These are phyloP conservation scores for Mus spretus DNA, from an alignment of 2,797 vertebrate species.

Conservation along the genomic window DNA sequence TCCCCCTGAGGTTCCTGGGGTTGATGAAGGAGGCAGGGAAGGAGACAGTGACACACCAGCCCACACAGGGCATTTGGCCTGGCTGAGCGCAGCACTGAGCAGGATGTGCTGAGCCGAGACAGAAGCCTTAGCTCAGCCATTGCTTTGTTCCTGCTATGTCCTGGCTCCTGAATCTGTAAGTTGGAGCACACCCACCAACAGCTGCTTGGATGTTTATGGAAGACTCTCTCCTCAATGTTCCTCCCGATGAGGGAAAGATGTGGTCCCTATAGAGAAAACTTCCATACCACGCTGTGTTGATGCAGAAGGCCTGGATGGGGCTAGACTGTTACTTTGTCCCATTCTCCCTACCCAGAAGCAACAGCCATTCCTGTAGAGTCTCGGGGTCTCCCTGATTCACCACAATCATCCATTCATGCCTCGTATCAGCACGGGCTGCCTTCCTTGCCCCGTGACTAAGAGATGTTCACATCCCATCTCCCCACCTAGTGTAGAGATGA, in stretches of 20 bases:
- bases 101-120: too few species aligned
- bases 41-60: too few species aligned
- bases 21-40: background rate
- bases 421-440: background rate
- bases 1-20: background rate
- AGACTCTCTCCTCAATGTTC: background rate
- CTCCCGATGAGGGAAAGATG: background rate
- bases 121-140: too few species aligned
- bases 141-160: background rate
- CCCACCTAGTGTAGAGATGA: background rate
- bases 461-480: background rate
- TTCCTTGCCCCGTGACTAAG: background rate
- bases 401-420: background rate
- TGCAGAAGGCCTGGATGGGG: background rate
- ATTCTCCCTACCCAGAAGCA: background rate
- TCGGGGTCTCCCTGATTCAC: background rate
- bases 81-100: background rate
- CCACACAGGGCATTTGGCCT: rapidly evolving
- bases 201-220: background rate
- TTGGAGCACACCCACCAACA: background rate
- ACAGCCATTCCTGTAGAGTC: background rate
- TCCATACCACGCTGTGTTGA: too few species aligned
- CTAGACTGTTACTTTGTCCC: background rate
- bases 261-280: rapidly evolving
- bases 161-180: background rate